Evolutionary conservation across 2,797 vertebrate species (phyloP), one percentile per base, ranked within the genome.

Genomic region (Crenichthys baileyi): DNA sequence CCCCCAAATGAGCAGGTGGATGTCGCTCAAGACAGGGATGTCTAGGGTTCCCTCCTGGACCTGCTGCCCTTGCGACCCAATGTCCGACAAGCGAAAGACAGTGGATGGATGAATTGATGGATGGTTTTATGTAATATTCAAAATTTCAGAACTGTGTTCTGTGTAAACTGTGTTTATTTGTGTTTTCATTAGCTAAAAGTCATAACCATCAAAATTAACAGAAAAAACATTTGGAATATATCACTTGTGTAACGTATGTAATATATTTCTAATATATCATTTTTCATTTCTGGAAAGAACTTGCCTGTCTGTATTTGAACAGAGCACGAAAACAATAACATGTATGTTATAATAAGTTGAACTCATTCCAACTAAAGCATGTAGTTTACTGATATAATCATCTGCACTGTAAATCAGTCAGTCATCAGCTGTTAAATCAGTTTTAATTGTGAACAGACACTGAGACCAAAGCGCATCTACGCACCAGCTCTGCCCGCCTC

Each of bases 401-500:
- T 68, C 18, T 67, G 61, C 39, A 58, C 41, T 77, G 78, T 13
- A 67, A 63, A 51, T 51, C 15, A 53, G 75, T 46, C 3, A n/a
- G 26, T 53, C 68, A 4, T 48, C 24, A 72, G 55, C 55, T 29
- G 82, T 44, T 50, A 65, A 5, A 76, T 18, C 16, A 7, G 11
- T 70, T 75, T 73, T 86, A 78, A 82, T 70, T 63, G 67, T 39
- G 63, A 87, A 86, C 65, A 86, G 74, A 86, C 80, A 85, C 8
- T 7, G 61, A 88, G 79, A 86, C 81, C 73, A 84, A 87, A 89
- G 85, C 90, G 88, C 84, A 88, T 83, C 90, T 92, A 92, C 13
- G 68, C 92, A 93, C 87, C 91, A 90, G 91, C 94, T 94, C 90
- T 82, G 86, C 91, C 92, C 94, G 93, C 93, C 89, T 87, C 85